phyloP scores from a whole-genome alignment of 2,113 vertebrate species.

The Perca schrenkii region DNA sequence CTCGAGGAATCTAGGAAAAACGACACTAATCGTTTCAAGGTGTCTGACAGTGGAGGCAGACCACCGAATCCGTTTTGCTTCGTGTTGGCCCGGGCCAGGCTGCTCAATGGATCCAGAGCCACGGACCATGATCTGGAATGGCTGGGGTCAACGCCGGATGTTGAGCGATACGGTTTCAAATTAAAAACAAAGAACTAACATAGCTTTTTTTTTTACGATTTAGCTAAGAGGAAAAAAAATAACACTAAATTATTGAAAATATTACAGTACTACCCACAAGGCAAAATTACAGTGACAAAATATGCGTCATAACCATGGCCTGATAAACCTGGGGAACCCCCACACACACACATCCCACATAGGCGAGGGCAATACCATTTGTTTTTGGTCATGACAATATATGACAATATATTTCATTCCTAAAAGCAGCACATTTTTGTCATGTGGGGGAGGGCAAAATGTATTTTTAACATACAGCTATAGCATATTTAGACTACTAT shows the following conservation, averaged over 20 bases:
- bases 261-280: not conserved
- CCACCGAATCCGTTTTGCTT: conserved; percentile 10
- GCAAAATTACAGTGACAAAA: not conserved
- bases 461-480: too few species aligned
- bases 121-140: conserved; percentile 45
- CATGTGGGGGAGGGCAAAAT: too few species aligned
- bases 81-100: conserved; percentile 56
- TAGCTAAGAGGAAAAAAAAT: too few species aligned
- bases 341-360: too few species aligned
- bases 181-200: conserved; percentile 13
- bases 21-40: not conserved
- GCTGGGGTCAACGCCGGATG: not conserved
- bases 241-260: too few species aligned
- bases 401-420: too few species aligned
- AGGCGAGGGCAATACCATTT: too few species aligned
- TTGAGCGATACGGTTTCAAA: conserved; percentile 25
- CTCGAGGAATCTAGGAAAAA: accelerated
- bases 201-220: not conserved
- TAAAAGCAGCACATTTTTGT: too few species aligned
- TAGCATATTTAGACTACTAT: not conserved
- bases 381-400: too few species aligned
- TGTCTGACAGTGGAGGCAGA: conserved; percentile 38
- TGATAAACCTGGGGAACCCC: not conserved
- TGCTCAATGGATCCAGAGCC: conserved; percentile 66
- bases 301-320: not conserved